These are phyloP conservation scores for Motacilla tschutschensis DNA, from an alignment of 2,113 vertebrate species.

Conservation along the genomic window DNA sequence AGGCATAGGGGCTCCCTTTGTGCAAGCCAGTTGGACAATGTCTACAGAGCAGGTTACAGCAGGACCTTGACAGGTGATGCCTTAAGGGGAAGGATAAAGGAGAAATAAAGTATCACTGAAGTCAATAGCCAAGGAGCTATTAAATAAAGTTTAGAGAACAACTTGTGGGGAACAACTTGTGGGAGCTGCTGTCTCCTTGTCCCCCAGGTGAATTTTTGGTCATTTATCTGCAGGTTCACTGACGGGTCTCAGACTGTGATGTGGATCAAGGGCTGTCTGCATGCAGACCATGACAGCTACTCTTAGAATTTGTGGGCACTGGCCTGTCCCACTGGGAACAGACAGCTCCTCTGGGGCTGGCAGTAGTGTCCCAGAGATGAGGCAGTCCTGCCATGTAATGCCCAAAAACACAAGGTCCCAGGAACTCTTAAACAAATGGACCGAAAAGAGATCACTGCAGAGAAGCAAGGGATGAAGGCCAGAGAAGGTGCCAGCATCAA, in stretches of 20 bases:
- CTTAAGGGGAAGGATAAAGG: not conserved
- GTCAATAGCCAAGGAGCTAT: not conserved
- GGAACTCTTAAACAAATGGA: not conserved
- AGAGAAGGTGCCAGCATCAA: not conserved
- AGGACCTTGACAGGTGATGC: rapidly evolving
- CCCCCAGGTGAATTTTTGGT: not conserved
- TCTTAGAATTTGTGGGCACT: rapidly evolving
- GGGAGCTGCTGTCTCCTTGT: not conserved
- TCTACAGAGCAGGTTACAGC: not conserved
- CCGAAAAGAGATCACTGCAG: not conserved
- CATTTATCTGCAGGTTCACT: not conserved
- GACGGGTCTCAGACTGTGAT: not conserved
- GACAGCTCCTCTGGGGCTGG: not conserved
- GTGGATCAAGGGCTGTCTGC: not conserved
- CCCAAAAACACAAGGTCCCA: not conserved
- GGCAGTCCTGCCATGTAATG: not conserved
- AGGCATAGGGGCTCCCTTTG: not conserved
- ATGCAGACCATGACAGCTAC: not conserved
- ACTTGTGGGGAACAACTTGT: not conserved
- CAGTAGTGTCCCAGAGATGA: not conserved
- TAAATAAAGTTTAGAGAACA: not conserved
- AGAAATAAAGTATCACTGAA: not conserved
- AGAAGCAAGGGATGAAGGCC: not conserved
- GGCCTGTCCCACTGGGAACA: not conserved
- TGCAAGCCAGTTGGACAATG: not conserved